Evolutionary conservation across 2,888 invertebrate genomes (phyloP), one percentile per base, ranked within the genome.

Genomic region (Brenthis daphne): DNA sequence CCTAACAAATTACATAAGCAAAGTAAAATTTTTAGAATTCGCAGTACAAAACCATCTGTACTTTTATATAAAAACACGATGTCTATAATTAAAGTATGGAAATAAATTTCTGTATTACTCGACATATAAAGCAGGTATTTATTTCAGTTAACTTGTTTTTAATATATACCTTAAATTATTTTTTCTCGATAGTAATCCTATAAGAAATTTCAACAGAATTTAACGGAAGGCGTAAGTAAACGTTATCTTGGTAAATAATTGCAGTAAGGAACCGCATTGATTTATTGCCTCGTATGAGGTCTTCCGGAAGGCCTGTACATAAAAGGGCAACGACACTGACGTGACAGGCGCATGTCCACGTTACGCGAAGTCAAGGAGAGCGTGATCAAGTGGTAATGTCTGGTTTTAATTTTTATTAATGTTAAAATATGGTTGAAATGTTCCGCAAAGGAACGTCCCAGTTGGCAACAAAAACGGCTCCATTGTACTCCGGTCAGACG

Each of bases 291-390:
- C 57, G 64, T 43, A 70, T 73, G 69, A 77, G 70, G 75, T 71
- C 70, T 72, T 57, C 75, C 67, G 75, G 79, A 84, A 88, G 88
- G 88, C 83, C 81, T 79, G 77, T 77, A 78, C 78, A 69, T 82
- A 82, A 84, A 86, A 85, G 83, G 84, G 79, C 81, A 81, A 78
- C 79, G 83, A 81, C 85, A 84, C 84, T 79, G 80, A 77, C 73
- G 73, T 75, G 80, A 77, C 81, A 74, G 57, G 72, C 65, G 65
- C 74, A 73, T 74, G 75, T 74, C 72, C 74, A 79, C 76, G 8
- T 11, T 72, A 79, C 79, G 78, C 76, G 78, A 81, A 85, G 86
- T 85, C 87, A 82, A 83, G 83, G 78, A 74, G 74, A 83, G 82
- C 88, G 85, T 85, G 87, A 84, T 85, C 80, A 84, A 87, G 86